These are phyloP conservation scores for Myripristis murdjan DNA, from an alignment of 2,797 vertebrate genomes.

Conservation along the genomic window DNA sequence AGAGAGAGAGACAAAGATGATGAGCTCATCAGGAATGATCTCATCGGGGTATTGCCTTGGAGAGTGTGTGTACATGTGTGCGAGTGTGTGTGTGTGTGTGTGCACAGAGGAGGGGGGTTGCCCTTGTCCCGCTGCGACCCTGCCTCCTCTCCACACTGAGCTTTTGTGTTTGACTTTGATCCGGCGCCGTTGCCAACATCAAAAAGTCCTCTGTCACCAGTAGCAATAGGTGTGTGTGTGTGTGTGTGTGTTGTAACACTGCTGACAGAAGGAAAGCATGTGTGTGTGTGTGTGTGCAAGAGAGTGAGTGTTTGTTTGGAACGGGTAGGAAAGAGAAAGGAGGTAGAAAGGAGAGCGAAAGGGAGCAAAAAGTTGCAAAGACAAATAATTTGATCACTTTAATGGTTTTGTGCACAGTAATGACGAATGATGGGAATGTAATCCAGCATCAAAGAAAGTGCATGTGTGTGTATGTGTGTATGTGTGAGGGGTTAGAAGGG, in stretches of 20 bases:
- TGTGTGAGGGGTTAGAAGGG: too few relatives aligned
- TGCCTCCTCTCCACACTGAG: conserved; percentile 25
- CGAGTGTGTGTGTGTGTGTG: conserved; percentile 39
- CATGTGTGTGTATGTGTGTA: too few relatives aligned
- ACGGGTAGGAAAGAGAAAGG: not conserved
- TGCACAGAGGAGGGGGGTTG: conserved; percentile 39
- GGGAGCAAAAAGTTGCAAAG: not conserved
- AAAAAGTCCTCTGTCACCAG: conserved; percentile 65
- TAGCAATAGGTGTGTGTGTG: conserved; percentile 45
- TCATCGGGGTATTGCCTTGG: conserved; percentile 53
- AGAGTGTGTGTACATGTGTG: conserved; percentile 27
- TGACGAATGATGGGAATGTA: not conserved
- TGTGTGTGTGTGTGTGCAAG: too few relatives aligned
- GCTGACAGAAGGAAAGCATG: too few relatives aligned
- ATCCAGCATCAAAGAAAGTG: not conserved
- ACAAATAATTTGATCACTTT: conserved; percentile 27
- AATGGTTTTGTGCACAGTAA: not conserved
- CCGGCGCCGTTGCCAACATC: conserved; percentile 66
- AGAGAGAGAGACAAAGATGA: conserved; percentile 15
- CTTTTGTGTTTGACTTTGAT: conserved; percentile 75
- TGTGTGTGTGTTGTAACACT: conserved; percentile 11
- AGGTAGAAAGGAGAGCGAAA: not conserved
- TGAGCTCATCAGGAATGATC: conserved; percentile 75
- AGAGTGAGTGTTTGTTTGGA: too few relatives aligned
- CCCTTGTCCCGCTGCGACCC: conserved; percentile 31